Evolutionary conservation across 2,797 vertebrate species (phyloP), one percentile per base, ranked within the genome.

Genomic region (Acipenser transmontanus): DNA sequence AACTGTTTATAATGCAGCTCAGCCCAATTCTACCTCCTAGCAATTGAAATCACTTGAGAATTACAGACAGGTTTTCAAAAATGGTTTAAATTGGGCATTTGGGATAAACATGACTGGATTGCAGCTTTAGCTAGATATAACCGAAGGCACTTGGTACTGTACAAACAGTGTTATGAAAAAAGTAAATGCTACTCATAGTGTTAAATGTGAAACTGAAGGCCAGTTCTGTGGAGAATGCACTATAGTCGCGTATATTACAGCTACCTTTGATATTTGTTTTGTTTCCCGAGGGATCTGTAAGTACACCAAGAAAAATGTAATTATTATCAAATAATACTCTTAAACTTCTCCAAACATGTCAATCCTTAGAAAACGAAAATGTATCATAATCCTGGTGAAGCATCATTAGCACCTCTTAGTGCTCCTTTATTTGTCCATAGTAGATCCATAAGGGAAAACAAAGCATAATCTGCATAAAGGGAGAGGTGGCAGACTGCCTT

Each of bases 31-130:
- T 68, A 20, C 50, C 68, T 5, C 7, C 4, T 70, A 60, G 63
- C 74, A 47, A 13, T 75, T 48, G 34, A 74, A 72, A 49, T 65
- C 50, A 67, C 65, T 70, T 71, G 8, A 71, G 56, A 61, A 69
- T 85, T 81, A 65, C 7, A 57, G 67, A 54, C 70, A 61, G 71
- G 60, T 50, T 70, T 79, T 65, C 75, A 73, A 72, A 69, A 81
- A 74, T 60, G 57, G 61, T 80, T 65, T 70, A 68, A 80, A 78
- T 78, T 76, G 62, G 68, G 62, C 51, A 17, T 63, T 3, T 62
- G 63, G 51, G 61, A 69, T 66, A 6, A 63, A 67, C 34, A 69
- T 69, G 69, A 72, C 10, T 51, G 14, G 64, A 50, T 49, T 72
- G 10, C 54, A 59, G 14, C 60, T 80, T 71, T 76, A 65, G 47